Evolutionary conservation across 2,113 vertebrate genomes (phyloP), one percentile per base, ranked within the genome.

Genomic region (Panthera tigris): DNA sequence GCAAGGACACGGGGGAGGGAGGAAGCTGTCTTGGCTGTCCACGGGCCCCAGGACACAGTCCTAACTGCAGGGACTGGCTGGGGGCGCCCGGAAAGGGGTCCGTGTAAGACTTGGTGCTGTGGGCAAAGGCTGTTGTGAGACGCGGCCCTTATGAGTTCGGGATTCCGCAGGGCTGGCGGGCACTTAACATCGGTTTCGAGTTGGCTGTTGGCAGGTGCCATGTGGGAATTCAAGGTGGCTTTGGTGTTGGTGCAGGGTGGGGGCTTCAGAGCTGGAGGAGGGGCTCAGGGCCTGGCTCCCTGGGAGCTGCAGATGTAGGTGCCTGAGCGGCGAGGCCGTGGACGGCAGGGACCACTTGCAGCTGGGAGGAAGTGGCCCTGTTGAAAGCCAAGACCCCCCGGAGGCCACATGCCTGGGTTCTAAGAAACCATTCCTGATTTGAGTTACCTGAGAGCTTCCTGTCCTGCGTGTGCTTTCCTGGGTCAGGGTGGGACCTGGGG

Each of bases 1-100:
- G 7, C 18, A 1, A 52, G 41, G 25, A 1, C 1, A 4, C 1
- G 12, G 52, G 21, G 4, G 18, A 1, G 11, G 9, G n/a, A 41
- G 45, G n/a, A 18, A n/a, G 89, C 66, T 23, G 12, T 31, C 25
- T 29, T 18, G 66, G 31, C 19, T 45, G 27, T 45, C 39, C 2
- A 0, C 11, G 14, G 18, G 5, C 23, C 15, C 81, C 41, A 5
- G 8, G 36, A 79, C 12, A 9, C 0, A 36, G 27, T 3, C 2
- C 48, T 29, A 4, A 5, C 27, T 3, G 7, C 27, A 29, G 57
- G 69, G 68, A 21, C 31, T 0, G 0, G 41, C n/a, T 23, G 52
- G 39, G 31, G 61, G 36, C 0, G 0, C 80, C 23, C 0, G 3
- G 57, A 36, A 3, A 4, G 71, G 19, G 78, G 48, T 25, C 86